Conservation (phyloP, 2,797 vertebrate genomes). For the Dipus sagitta region DNA sequence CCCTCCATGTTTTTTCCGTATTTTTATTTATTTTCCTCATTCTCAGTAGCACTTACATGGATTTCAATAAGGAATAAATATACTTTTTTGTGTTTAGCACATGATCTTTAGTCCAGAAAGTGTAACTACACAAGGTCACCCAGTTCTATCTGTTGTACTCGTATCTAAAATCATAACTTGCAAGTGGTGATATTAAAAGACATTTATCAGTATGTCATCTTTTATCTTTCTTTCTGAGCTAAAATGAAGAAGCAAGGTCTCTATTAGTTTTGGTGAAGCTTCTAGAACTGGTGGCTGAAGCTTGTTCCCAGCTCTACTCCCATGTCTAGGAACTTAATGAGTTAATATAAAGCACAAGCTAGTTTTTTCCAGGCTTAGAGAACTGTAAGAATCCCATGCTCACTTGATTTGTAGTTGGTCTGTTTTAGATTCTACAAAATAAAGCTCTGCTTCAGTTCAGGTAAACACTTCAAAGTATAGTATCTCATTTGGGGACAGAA, state of each 20-base stretch:
- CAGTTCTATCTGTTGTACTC: not conserved
- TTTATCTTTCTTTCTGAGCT: not conserved
- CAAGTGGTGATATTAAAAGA: constrained; percentile 3
- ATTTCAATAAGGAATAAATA: not conserved
- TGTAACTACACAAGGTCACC: not conserved
- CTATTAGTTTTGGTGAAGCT: not conserved
- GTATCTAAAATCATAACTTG: not conserved
- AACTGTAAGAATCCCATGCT: not conserved
- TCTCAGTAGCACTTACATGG: not conserved
- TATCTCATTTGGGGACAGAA: not conserved
- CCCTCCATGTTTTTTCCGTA: not conserved
- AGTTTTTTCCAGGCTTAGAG: not conserved
- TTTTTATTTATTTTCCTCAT: not conserved
- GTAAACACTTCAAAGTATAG: constrained; percentile 3
- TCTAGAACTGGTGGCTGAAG: not conserved
- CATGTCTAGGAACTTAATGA: not conserved
- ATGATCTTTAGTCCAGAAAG: not conserved
- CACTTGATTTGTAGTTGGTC: not conserved
- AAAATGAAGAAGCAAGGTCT: not conserved
- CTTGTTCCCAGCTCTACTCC: not conserved
- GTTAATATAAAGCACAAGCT: not conserved
- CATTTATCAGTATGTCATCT: constrained; percentile 1
- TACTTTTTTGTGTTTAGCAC: not conserved
- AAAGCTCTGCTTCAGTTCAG: not conserved
- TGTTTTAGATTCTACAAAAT: not conserved